A percentile compares a stretch with the other conserved stretches of the same genome.
phyloP scores from a whole-genome alignment of 2,888 invertebrate species.

The Tetranychus piercei region DNA sequence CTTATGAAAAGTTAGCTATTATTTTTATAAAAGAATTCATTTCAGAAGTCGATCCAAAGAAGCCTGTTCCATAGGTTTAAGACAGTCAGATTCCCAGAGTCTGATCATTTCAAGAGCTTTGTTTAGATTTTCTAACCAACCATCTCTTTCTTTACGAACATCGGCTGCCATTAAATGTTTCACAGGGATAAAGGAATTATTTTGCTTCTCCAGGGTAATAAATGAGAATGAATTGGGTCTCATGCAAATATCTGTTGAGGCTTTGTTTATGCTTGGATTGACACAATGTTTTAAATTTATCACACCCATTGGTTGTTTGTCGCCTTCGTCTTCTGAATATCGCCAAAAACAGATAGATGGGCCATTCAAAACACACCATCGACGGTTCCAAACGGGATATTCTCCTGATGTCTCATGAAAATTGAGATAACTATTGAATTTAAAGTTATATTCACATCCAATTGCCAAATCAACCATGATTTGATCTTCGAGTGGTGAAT shows the following conservation, averaged over 20 bases:
- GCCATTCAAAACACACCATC: slow-evolving; percentile 6
- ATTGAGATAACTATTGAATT: neutral
- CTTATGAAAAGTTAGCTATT: too few relatives aligned
- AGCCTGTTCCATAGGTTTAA: neutral
- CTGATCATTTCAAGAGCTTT: neutral
- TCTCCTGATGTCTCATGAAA: slow-evolving; percentile 4
- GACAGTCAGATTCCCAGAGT: slow-evolving; percentile 1
- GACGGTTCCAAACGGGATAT: slow-evolving; percentile 7
- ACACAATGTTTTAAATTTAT: slow-evolving; percentile 6
- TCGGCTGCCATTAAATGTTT: slow-evolving; percentile 9
- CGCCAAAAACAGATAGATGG: slow-evolving; percentile 1
- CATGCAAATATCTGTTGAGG: neutral
- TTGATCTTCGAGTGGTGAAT: neutral
- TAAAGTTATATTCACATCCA: neutral
- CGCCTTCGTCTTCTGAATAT: neutral
- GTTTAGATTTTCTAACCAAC: neutral
- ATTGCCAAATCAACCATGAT: neutral
- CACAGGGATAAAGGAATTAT: neutral
- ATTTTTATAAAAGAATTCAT: too few relatives aligned
- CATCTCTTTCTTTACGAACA: neutral
- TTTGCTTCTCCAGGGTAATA: neutral
- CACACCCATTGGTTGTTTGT: slow-evolving; percentile 2
- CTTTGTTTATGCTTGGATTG: neutral
- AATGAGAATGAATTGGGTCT: slow-evolving; percentile 1
- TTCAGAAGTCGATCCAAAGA: neutral